Evolutionary conservation across 2,113 vertebrate species (phyloP), one percentile per base, ranked within the genome.

Genomic region (Salvelinus sp.): DNA sequence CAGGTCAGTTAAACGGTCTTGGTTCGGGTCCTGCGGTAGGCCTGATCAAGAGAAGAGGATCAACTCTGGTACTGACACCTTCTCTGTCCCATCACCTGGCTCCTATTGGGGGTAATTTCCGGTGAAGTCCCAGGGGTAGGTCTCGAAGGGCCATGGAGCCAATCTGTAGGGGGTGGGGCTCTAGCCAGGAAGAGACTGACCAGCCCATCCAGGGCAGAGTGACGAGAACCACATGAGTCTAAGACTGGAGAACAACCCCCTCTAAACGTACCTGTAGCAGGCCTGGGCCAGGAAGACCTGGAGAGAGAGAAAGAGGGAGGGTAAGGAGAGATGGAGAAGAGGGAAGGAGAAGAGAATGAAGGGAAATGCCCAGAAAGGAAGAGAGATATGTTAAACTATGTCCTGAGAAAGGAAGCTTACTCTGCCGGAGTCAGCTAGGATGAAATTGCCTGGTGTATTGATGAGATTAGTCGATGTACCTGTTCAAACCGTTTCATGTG

Each of bases 131-230:
- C 99, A 92, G 16, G 97, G 97, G 88, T 99, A 99, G 62, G 95
- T 98, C 82, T 99, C 97, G 76, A 96, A 96, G 3, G 3, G 95
- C 95, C 97, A 98, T 95, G 16, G 95, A 96, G 82, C 96, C 96
- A 5, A 5, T 95, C 83, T 0, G 92, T 91, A 14, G 97, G 96
- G 68, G 98, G 96, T 2, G 94, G 90, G 54, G 97, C 97, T 94
- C 99, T 99, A 80, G 90, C 90, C 30, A 99, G 91, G 91, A 98
- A 95, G 3, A 99, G 95, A 70, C 92, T 93, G 79, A 94, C 92
- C 83, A 99, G 88, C 71, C 91, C 74, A 66, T 95, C 94, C 82
- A 97, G 85, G 0, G 92, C 93, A 50, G 91, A 86, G 14, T 95
- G 89, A 70, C 81, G 93, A 66, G 76, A 66, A n/a, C n/a, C 0